These are phyloP conservation scores for Pardalotus punctatus DNA, from an alignment of 2,113 vertebrate species.

Conservation along the genomic window DNA sequence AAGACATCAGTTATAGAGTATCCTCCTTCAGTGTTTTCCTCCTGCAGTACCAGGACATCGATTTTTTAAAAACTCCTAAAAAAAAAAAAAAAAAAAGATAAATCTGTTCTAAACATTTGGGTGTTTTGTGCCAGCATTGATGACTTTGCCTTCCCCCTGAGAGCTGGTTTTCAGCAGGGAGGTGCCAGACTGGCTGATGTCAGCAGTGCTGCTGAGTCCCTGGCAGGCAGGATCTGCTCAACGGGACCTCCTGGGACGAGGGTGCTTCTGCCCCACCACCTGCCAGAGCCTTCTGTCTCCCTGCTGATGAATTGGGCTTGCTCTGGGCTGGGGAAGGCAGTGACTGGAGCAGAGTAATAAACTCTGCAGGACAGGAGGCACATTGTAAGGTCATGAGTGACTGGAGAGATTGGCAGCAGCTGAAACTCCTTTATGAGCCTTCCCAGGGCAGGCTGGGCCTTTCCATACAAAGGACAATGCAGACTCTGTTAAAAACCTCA, in stretches of 20 bases:
- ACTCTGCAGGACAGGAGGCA: conserved; percentile 20
- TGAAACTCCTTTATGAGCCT: conserved; percentile 40
- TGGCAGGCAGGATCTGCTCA: neutral
- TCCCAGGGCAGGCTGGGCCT: neutral
- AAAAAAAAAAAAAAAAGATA: neutral
- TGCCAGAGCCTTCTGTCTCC: neutral
- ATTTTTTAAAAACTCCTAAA: neutral
- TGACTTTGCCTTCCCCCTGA: neutral
- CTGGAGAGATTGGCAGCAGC: conserved; percentile 22
- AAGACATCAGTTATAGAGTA: neutral
- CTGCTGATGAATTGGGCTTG: neutral
- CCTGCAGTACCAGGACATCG: neutral
- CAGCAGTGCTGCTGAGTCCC: neutral
- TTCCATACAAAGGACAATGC: conserved; percentile 33
- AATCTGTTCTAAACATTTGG: neutral
- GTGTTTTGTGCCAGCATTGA: neutral
- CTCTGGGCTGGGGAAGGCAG: neutral
- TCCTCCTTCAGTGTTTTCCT: neutral
- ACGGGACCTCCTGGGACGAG: neutral
- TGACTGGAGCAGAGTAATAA: neutral
- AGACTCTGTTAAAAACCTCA: neutral
- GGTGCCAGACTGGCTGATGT: neutral
- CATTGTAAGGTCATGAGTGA: conserved; percentile 23
- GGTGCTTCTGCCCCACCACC: neutral
- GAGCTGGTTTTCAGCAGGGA: rapidly evolving